phyloP scores from a whole-genome alignment of 1,140 invertebrate genomes.

The Pomphorhynchus laevis region DNA sequence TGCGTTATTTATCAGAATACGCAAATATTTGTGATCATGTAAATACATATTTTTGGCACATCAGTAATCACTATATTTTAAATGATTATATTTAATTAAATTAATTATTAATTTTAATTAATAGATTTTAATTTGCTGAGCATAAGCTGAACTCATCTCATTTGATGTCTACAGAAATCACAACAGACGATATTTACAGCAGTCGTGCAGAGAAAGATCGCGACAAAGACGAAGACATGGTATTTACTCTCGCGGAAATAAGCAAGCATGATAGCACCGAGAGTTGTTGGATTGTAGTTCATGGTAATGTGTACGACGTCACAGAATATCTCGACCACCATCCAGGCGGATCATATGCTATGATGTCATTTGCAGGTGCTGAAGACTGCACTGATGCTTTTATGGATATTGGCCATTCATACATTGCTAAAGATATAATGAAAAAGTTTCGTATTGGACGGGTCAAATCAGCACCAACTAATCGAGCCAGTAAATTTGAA shows the following conservation, averaged over 20 bases:
- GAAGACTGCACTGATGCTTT: constrained; percentile 31
- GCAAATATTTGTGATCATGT: too few species aligned
- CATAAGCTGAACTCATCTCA: too few species aligned
- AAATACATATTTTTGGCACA: too few species aligned
- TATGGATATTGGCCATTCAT: constrained; percentile 9
- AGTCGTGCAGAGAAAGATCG: constrained; percentile 14
- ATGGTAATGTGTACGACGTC: constrained; percentile 9
- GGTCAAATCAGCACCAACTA: too few species aligned
- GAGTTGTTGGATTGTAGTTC: constrained; percentile 2
- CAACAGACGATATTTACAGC: too few species aligned
- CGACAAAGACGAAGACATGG: constrained; percentile 8
- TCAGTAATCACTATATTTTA: too few species aligned
- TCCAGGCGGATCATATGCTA: constrained; percentile 42
- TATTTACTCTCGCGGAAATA: constrained; percentile 13
- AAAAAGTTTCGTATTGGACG: constrained; percentile 7
- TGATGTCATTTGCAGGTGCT: constrained; percentile 44
- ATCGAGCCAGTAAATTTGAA: too few species aligned
- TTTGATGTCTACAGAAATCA: too few species aligned
- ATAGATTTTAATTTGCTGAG: too few species aligned
- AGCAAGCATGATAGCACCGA: constrained; percentile 12
- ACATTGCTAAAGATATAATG: constrained; percentile 8
- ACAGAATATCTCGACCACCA: constrained; percentile 24
- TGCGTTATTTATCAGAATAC: too few species aligned
- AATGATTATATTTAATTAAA: too few species aligned
- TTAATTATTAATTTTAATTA: too few species aligned